These are phyloP conservation scores for Malacoraja senta DNA, from an alignment of 2,797 vertebrate genomes.

Conservation along the genomic window DNA sequence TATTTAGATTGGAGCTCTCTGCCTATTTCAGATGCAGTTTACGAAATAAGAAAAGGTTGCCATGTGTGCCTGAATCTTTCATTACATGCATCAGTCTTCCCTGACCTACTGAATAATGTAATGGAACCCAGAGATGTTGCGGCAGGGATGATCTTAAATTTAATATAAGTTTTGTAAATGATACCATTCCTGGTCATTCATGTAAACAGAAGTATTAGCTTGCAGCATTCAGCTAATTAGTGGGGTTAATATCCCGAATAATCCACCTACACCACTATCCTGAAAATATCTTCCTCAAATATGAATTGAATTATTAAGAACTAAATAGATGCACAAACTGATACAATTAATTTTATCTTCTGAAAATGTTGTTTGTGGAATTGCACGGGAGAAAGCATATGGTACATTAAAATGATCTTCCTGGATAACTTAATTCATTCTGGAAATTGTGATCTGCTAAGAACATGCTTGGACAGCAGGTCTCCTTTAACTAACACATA, in stretches of 20 bases:
- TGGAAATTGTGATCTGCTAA: neutral
- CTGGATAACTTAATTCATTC: neutral
- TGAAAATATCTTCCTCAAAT: neutral
- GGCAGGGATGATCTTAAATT: neutral
- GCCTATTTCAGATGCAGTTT: neutral
- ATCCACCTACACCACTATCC: neutral
- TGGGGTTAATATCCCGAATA: neutral
- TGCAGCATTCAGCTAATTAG: neutral
- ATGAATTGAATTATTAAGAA: neutral
- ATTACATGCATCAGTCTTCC: slow-evolving; percentile 17
- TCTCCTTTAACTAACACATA: neutral
- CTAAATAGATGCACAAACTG: neutral
- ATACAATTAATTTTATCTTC: slow-evolving; percentile 6
- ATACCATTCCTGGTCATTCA: neutral
- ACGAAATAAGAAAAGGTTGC: neutral
- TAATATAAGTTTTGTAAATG: neutral
- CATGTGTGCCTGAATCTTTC: neutral
- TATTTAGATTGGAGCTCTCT: neutral
- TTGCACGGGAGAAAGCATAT: neutral
- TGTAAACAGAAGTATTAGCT: neutral
- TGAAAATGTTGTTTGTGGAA: neutral
- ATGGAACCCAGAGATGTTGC: neutral
- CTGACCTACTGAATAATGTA: neutral
- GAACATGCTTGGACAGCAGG: neutral
- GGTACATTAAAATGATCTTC: neutral